phyloP scores from a whole-genome alignment of 2,797 vertebrate genomes.

The Harpagifer antarcticus region DNA sequence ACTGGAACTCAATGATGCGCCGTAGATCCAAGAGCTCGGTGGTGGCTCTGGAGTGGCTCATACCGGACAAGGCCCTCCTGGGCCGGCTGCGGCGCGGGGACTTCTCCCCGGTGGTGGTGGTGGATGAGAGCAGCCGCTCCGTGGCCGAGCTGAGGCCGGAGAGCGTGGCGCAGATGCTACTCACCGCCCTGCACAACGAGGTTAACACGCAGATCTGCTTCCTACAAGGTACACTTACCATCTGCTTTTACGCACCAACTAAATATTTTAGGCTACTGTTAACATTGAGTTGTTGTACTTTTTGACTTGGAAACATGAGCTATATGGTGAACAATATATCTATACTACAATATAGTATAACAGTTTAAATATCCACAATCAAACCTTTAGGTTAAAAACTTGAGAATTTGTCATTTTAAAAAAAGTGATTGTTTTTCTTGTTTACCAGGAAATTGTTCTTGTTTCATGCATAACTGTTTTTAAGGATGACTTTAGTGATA shows the following conservation, averaged over 20 bases:
- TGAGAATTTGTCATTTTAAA: background rate
- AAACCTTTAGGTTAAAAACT: background rate
- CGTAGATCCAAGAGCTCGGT: slow-evolving; percentile 84
- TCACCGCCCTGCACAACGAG: slow-evolving; percentile 84
- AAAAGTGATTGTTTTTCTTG: background rate
- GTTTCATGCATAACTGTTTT: background rate
- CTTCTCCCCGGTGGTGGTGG: slow-evolving; percentile 85
- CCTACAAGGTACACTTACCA: slow-evolving; percentile 80
- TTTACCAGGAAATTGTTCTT: background rate
- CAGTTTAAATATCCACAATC: background rate
- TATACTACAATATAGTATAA: background rate
- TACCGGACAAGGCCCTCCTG: slow-evolving; percentile 86
- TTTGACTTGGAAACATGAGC: background rate
- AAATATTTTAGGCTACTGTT: accelerated
- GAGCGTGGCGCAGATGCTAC: slow-evolving; percentile 84
- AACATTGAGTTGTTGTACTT: background rate
- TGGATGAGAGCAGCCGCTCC: slow-evolving; percentile 84
- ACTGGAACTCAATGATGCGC: slow-evolving; percentile 91
- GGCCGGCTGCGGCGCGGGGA: slow-evolving; percentile 82
- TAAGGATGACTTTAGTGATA: slow-evolving; percentile 14
- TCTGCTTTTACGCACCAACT: background rate
- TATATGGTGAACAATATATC: too few species aligned
- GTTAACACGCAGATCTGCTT: slow-evolving; percentile 84
- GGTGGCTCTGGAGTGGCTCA: slow-evolving; percentile 86
- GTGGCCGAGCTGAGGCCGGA: slow-evolving; percentile 79